phyloP scores from a whole-genome alignment of 23 tunicate genomes.

The Styela clava region DNA sequence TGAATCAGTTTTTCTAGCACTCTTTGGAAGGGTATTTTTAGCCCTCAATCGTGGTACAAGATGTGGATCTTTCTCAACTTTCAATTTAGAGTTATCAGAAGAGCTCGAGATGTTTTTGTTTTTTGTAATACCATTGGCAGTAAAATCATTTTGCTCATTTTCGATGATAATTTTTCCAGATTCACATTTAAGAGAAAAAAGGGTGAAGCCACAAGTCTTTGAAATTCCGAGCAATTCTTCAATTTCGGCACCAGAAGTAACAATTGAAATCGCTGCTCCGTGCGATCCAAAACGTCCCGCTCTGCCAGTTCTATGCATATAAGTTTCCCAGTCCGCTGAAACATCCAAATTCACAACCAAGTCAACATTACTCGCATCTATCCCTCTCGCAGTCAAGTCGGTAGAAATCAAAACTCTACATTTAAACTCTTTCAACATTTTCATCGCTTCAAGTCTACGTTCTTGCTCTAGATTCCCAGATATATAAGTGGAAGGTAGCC shows the following conservation, averaged over 20 bases:
- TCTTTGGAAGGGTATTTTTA: not conserved
- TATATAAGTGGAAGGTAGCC: slow-evolving; percentile 72
- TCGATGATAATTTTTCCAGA: not conserved
- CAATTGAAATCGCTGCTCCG: slow-evolving; percentile 62
- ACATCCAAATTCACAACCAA: slow-evolving; percentile 86
- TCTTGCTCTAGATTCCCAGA: slow-evolving; percentile 73
- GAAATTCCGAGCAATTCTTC: slow-evolving; percentile 34
- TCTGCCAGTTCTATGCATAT: slow-evolving; percentile 90
- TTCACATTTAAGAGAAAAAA: slow-evolving; percentile 17
- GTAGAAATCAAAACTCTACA: slow-evolving; percentile 85
- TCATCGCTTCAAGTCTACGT: slow-evolving; percentile 68
- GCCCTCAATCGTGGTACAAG: not conserved
- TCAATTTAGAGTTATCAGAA: not conserved
- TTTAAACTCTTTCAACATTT: slow-evolving; percentile 58
- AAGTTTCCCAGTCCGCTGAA: slow-evolving; percentile 86
- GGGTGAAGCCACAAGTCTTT: slow-evolving; percentile 38
- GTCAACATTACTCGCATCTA: slow-evolving; percentile 88
- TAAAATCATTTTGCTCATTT: not conserved
- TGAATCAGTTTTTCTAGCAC: not conserved
- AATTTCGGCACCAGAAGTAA: slow-evolving; percentile 42
- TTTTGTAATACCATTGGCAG: not conserved
- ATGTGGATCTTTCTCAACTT: not conserved
- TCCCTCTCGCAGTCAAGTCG: slow-evolving; percentile 85
- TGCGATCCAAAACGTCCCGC: slow-evolving; percentile 85
- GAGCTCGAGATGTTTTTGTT: too few species aligned